Evolutionary conservation across 2,888 invertebrate species (phyloP), one percentile per base, ranked within the genome.

Genomic region (Polymixis lichenea): DNA sequence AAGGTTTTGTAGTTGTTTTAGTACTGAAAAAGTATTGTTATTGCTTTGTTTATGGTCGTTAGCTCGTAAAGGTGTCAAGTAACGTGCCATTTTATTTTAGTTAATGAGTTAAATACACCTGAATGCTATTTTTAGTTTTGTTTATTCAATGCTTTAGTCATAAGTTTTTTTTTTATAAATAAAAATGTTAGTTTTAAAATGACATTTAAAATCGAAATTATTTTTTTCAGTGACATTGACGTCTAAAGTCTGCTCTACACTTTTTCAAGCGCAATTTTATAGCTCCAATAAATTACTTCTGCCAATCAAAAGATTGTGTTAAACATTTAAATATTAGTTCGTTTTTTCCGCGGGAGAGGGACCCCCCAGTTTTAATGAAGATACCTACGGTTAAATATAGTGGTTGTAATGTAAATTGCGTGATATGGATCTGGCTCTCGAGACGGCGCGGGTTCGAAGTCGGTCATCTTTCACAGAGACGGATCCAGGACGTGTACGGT

Each of bases 401-500:
- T 83, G 80, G 73, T 81, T 80, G 77, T 84, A 82, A 81, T 80
- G 77, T 84, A 82, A 81, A 84, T 83, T 86, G 73, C 80, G 78
- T 75, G 86, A 86, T 88, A 82, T 77, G 78, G 73, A 84, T 85
- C 86, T 86, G 62, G 83, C 85, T 86, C 83, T 82, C 84, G 87
- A 88, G 89, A 88, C 87, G 83, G 84, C 80, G 85, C 83, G 88
- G 85, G 89, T 91, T 90, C 88, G 90, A 75, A 81, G 80, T 83
- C 90, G 89, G 90, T 90, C 91, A 90, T 86, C 77, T 72, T 83
- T 73, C 77, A 78, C 89, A 78, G 87, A 71, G 86, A 82, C 66
- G 80, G 61, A 86, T 11, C 75, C 74, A 61, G 51, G 67, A 4
- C 19, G 25, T 9, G 19, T 5, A 13, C 4, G 49, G 22, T 22